phyloP scores from a whole-genome alignment of 2,888 invertebrate genomes.

The Drosophila suboccidentalis region DNA sequence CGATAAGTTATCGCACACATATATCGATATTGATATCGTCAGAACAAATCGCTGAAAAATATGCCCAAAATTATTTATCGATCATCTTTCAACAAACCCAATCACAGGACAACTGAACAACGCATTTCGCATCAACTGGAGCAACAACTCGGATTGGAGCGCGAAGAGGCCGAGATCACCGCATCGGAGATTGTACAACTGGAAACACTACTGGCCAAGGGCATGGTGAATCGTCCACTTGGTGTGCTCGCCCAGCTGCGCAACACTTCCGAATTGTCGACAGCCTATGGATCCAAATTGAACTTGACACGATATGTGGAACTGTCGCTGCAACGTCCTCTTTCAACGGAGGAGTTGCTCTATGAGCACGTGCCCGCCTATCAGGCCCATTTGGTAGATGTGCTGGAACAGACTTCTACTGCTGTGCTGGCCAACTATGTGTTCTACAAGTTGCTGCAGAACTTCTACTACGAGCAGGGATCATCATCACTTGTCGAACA shows the following conservation, averaged over 20 bases:
- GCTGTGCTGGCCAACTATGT: constrained; percentile 80
- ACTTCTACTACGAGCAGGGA: constrained; percentile 65
- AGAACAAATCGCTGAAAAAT: neutral
- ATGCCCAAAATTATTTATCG: neutral
- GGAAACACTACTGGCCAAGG: constrained; percentile 65
- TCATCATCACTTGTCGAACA: constrained; percentile 45
- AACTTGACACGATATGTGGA: constrained; percentile 75
- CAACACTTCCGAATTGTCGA: constrained; percentile 52
- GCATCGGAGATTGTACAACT: constrained; percentile 74
- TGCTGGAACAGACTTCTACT: constrained; percentile 51
- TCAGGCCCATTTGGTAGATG: constrained; percentile 57
- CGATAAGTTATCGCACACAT: neutral
- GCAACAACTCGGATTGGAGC: constrained; percentile 64
- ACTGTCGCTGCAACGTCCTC: constrained; percentile 60
- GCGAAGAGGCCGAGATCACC: constrained; percentile 47
- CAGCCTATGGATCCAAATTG: constrained; percentile 49
- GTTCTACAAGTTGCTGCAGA: constrained; percentile 70
- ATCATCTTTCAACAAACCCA: constrained; percentile 1
- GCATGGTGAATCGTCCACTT: constrained; percentile 63
- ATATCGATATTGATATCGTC: neutral
- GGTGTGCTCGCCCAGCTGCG: constrained; percentile 55
- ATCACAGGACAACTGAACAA: constrained; percentile 42
- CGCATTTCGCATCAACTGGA: constrained; percentile 56
- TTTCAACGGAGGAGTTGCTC: constrained; percentile 56
- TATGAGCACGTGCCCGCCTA: constrained; percentile 78